Conservation (phyloP, 2,113 vertebrate species). For the Lagopus leucura region DNA sequence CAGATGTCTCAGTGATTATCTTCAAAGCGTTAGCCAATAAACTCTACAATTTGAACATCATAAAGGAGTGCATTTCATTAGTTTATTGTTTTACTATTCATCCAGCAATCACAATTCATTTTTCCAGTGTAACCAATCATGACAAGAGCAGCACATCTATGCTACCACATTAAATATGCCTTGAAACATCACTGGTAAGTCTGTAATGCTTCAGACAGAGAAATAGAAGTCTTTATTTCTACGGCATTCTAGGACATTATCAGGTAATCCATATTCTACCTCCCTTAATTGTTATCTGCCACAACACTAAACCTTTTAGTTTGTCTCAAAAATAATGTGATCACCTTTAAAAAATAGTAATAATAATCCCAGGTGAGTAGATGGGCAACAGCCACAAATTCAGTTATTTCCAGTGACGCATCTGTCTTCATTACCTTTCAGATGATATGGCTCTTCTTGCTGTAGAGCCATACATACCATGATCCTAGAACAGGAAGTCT, state of each 20-base stretch:
- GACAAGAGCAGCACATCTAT: not conserved
- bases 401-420: too few relatives aligned
- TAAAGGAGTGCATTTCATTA: not conserved
- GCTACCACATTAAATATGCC: not conserved
- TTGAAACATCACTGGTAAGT: not conserved
- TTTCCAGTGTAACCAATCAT: not conserved
- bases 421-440: not conserved
- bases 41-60: not conserved
- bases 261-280: not conserved
- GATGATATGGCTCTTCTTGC: not conserved
- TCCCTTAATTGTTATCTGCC: not conserved
- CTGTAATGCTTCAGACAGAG: not conserved
- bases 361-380: not conserved
- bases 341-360: not conserved
- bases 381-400: not conserved
- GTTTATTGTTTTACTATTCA: not conserved
- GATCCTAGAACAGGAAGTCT: accelerated
- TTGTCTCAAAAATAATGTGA: not conserved
- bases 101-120: not conserved
- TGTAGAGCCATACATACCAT: accelerated
- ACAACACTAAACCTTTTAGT: not conserved
- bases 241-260: not conserved
- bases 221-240: accelerated
- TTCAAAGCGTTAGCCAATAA: not conserved
- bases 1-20: not conserved